Base-by-base conservation (phyloP, 2,113 vertebrate genomes). In the Hucho hucho region DNA sequence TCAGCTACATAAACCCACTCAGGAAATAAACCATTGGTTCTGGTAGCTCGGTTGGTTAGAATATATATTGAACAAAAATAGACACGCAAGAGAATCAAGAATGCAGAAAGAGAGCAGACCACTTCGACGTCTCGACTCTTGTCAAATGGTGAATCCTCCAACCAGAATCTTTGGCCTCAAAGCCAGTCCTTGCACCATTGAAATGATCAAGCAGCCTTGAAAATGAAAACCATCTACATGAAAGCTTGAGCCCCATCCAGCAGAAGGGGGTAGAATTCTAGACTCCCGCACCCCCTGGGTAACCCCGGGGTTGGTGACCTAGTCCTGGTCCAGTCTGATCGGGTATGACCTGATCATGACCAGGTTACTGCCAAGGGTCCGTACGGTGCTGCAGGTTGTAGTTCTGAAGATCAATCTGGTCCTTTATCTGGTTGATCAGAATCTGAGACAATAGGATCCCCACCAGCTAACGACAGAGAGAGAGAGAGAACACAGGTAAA, bases 401-500 rank as follows among this genome's bases (percentile, higher is more conserved):
- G 69, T 92, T 88, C 90, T 97, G 96, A 13, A 98, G 94, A 78
- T 93, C 89, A 59, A 98, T 90, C 90, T 99, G 97, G 83, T 98
- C 95, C 66, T 92, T 92, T 85, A 98, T 96, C 92, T 98, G 97
- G 87, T 87, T 96, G 81, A 96, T 92, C 26, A 99, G 93, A 67
- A 97, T 89, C 90, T 98, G 96, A 53, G 97, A 97, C 70, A 98
- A 88, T 73, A 97, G 79, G 79, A 99, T 97, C 70, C 96, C 97
- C 25, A 96, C 95, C 83, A 98, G 89, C 97, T 98, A 94, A 16
- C 4, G 37, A 12, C 7, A 43, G 37, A 74, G 26, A 74, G 77
- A 68, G 58, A 32, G 7, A 79, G 4, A 49, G 47, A 16, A 14
- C 14, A 53, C 49, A 18, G 49, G 49, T 5, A 18, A 43, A 43